phyloP scores from a whole-genome alignment of 2,797 vertebrate genomes.

The Smutsia gigantea region DNA sequence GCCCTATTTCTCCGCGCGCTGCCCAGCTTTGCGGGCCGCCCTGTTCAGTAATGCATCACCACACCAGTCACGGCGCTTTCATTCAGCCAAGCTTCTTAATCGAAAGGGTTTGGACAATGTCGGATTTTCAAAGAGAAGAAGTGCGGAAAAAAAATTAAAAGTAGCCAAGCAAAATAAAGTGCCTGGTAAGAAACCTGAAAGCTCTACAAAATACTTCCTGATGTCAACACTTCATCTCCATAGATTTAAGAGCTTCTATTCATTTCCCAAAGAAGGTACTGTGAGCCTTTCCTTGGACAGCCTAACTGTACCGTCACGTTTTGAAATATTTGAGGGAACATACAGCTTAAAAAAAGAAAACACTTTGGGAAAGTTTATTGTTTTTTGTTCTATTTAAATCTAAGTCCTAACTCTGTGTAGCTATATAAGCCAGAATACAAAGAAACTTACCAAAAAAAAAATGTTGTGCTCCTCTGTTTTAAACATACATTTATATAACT shows the following conservation, averaged over 20 bases:
- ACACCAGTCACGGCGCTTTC: constrained; percentile 72
- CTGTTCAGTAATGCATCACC: constrained; percentile 82
- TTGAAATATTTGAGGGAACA: constrained; percentile 76
- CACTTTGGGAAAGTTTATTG: constrained; percentile 71
- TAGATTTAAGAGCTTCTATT: constrained; percentile 78
- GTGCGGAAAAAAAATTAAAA: constrained; percentile 80
- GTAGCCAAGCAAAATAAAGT: constrained; percentile 85
- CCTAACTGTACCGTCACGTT: constrained; percentile 62
- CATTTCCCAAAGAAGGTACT: constrained; percentile 75
- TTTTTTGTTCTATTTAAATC: constrained; percentile 79
- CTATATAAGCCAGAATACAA: constrained; percentile 74
- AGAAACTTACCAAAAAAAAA: constrained; percentile 67
- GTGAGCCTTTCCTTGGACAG: constrained; percentile 74
- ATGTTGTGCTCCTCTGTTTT: constrained; percentile 80
- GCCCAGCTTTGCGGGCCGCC: constrained; percentile 76
- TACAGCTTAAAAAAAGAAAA: constrained; percentile 56
- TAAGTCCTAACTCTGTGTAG: constrained; percentile 59
- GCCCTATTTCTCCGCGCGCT: constrained; percentile 82
- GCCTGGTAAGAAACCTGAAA: constrained; percentile 80
- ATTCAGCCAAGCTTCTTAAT: constrained; percentile 84
- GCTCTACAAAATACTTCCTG: constrained; percentile 83
- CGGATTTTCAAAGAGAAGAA: constrained; percentile 84
- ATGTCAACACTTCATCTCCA: constrained; percentile 83
- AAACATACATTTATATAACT: constrained; percentile 85
- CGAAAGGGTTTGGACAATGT: constrained; percentile 84